These are phyloP conservation scores for Pedetes capensis DNA, from an alignment of 2,113 vertebrate species.

Conservation along the genomic window DNA sequence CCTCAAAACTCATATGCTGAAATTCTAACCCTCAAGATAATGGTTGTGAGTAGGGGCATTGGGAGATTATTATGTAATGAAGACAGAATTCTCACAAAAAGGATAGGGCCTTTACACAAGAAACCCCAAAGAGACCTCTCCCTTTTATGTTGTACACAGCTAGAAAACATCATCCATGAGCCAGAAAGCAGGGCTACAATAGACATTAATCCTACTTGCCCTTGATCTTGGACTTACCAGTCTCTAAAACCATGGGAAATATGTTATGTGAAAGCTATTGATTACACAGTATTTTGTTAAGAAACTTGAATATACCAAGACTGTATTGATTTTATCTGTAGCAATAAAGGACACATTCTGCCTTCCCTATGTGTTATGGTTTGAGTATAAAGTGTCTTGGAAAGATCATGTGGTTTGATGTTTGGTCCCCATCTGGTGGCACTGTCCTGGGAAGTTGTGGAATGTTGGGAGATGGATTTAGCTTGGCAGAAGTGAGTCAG, in stretches of 20 bases:
- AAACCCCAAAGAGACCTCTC: not conserved
- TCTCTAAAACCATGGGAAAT: not conserved
- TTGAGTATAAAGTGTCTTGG: too few relatives aligned
- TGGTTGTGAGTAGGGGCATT: not conserved
- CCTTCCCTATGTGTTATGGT: too few relatives aligned
- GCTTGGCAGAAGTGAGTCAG: too few relatives aligned
- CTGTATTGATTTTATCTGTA: not conserved
- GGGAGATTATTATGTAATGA: not conserved
- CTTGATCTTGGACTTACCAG: not conserved
- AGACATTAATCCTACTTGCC: not conserved
- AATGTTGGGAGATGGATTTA: too few relatives aligned
- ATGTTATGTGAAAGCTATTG: not conserved
- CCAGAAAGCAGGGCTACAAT: fast-evolving
- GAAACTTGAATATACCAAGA: not conserved
- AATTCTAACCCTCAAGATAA: not conserved
- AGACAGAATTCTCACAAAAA: fast-evolving
- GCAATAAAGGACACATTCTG: not conserved
- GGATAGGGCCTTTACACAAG: not conserved
- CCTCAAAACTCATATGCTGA: not conserved
- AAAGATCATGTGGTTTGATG: too few relatives aligned
- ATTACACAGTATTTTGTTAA: not conserved
- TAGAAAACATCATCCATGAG: not conserved
- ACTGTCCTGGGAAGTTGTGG: too few relatives aligned
- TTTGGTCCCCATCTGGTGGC: too few relatives aligned
- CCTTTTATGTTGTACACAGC: not conserved